Base-by-base conservation (phyloP, 1,140 invertebrate genomes). In the Aleiodes sp. region DNA sequence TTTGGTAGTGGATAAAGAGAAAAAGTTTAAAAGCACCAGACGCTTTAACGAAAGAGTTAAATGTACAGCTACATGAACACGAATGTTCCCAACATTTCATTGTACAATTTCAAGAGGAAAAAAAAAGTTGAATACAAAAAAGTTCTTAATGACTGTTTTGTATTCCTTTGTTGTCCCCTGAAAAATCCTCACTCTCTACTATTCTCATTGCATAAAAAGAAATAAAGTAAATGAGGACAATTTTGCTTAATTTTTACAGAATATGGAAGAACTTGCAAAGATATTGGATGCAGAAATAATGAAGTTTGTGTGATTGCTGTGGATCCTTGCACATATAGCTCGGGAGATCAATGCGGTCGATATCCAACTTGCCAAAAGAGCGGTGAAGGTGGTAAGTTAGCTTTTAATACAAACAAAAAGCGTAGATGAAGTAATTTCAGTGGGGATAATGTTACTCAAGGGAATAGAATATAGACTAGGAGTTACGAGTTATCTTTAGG, bases 191-290 rank as follows among this genome's bases (percentile, higher is more conserved):
- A 46, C n/a, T n/a, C n/a, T n/a, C n/a, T n/a, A n/a, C n/a, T n/a
- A n/a, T n/a, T n/a, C n/a, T n/a, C 31, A 24, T 21, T 35, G 26
- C 19, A n/a, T 37, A 37, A n/a, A 37, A 37, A 37, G 41, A 46
- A 46, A 46, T 4, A 46, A 6, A 4, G 12, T n/a, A 6, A 16
- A 14, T n/a, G 4, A 10, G 41, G 3, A 3, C 19, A 14, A 19
- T 24, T 29, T 62, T 61, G 8, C 26, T 52, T n/a, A n/a, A n/a
- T 43, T 71, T 78, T 87, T 85, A 2, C 80, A 93, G 92, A 93
- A 85, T 94, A 92, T 80, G 92, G 92, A 60, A 88, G 92, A 73
- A 88, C 87, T 10, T 94, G 92, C 80, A 89, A 89, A 73, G 92
- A 94, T 76, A 94, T 94, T 74, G 92, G 92, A 61, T 94, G 92